A percentile compares a stretch with the other conserved stretches of the same genome.
phyloP scores from a whole-genome alignment of 2,888 invertebrate genomes.

The Rhorus exstirpatorius region DNA sequence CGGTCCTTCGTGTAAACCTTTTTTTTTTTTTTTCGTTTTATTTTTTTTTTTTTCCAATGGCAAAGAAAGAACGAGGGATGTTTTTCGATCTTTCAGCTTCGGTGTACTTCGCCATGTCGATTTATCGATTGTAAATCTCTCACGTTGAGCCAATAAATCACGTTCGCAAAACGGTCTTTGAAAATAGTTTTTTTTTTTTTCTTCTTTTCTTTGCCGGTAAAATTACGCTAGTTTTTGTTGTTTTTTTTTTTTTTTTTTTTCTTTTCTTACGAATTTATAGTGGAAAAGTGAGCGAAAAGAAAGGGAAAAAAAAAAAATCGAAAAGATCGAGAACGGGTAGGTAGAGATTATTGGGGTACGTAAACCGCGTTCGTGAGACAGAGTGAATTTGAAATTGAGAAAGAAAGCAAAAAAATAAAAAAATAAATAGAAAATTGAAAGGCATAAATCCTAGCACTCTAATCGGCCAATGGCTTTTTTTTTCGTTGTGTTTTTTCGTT shows the following conservation, averaged over 20 bases:
- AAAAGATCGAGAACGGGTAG: constrained; percentile 76
- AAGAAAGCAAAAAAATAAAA: constrained; percentile 1
- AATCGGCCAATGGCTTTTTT: constrained; percentile 51
- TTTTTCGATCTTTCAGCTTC: constrained; percentile 49
- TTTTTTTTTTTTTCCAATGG: no score
- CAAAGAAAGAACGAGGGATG: constrained; percentile 5
- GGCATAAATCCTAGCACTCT: constrained; percentile 54
- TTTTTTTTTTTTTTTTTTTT: constrained; percentile 72
- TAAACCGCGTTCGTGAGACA: constrained; percentile 70
- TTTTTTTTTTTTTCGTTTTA: no score
- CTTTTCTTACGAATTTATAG: constrained; percentile 2
- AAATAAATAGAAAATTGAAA: no score
- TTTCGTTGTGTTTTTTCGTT: constrained; percentile 44
- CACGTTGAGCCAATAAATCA: constrained; percentile 78
- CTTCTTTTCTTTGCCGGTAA: constrained; percentile 65
- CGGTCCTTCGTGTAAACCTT: constrained; percentile 19
- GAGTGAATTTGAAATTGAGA: constrained; percentile 52
- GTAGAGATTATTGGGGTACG: constrained; percentile 79
- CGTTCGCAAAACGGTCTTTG: constrained; percentile 70
- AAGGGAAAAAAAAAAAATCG: constrained; percentile 71
- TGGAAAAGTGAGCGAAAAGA: constrained; percentile 45
- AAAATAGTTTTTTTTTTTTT: constrained; percentile 66
- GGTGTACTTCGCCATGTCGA: constrained; percentile 24
- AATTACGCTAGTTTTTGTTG: no score
- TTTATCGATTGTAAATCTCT: constrained; percentile 74